Evolutionary conservation across 2,888 invertebrate genomes (phyloP).

Genomic region (Euspilapteryx auroguttella): DNA sequence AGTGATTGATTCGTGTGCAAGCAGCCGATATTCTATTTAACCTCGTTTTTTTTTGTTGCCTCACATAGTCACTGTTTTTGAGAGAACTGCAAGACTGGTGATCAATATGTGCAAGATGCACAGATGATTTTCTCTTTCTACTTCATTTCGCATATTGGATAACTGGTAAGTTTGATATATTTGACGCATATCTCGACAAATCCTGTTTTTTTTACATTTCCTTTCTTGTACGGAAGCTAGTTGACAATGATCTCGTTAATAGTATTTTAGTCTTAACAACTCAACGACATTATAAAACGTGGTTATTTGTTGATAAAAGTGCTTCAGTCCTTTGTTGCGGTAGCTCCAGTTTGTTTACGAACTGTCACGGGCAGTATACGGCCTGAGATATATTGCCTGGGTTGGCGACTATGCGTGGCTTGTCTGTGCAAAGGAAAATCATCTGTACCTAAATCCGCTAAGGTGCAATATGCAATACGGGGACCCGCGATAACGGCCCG

Average conservation of each 20-base stretch:
- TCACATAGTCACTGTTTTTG: conserved; percentile 36
- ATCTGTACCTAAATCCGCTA: conserved; percentile 12
- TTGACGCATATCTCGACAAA: too few species aligned
- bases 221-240: too few species aligned
- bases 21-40: conserved; percentile 46
- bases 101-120: conserved; percentile 61
- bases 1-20: conserved; percentile 27
- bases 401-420: conserved; percentile 60
- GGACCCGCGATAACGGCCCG: conserved; percentile 43
- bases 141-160: conserved; percentile 24
- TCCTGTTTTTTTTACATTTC: too few species aligned
- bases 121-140: conserved; percentile 49
- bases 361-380: conserved; percentile 62
- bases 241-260: too few species aligned
- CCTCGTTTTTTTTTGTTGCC: conserved; percentile 42
- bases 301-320: too few species aligned
- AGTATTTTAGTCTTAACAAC: too few species aligned
- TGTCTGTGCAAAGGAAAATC: conserved; percentile 17
- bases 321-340: conserved; percentile 56
- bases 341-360: conserved; percentile 63
- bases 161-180: conserved; percentile 51
- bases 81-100: conserved; percentile 55
- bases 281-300: too few species aligned
- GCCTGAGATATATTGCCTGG: conserved; percentile 63
- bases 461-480: conserved; percentile 16